Percentiles rank a stretch among this genome's conserved stretches.
Conservation (phyloP, 2,113 vertebrate species). For the Plestiodon gilberti region DNA sequence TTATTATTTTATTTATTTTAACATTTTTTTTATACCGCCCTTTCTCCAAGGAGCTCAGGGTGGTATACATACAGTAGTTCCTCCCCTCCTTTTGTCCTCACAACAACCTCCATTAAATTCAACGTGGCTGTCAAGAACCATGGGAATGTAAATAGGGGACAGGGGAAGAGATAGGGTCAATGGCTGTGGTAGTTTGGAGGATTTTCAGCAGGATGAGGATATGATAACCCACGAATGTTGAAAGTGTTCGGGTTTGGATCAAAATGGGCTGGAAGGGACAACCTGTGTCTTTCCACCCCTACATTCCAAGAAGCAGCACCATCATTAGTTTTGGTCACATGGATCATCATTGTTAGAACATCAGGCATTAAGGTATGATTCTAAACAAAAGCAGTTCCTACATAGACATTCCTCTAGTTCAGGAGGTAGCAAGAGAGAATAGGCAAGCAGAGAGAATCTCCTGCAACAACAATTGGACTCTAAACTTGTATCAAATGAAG, state of each 20-base stretch:
- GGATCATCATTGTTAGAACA: neutral
- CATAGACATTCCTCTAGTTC: too few relatives aligned
- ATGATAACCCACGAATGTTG: neutral
- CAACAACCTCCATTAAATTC: neutral
- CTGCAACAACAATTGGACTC: neutral
- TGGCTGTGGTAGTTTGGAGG: neutral
- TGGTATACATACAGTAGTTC: too few relatives aligned
- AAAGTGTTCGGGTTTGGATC: neutral
- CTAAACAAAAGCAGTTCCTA: neutral
- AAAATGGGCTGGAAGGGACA: neutral
- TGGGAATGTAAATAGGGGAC: neutral
- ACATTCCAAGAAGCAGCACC: neutral
- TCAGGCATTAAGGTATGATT: neutral
- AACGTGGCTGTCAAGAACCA: neutral
- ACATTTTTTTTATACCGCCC: too few relatives aligned
- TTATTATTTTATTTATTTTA: too few relatives aligned
- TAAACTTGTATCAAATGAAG: neutral
- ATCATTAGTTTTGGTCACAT: neutral
- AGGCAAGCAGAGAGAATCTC: neutral
- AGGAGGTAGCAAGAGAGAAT: neutral
- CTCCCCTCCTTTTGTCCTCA: too few relatives aligned
- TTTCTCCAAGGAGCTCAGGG: too few relatives aligned
- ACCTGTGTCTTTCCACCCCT: neutral
- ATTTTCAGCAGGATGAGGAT: neutral
- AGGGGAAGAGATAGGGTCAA: neutral